These are phyloP conservation scores for Craniophora ligustri DNA, from an alignment of 2,888 invertebrate genomes.

Conservation along the genomic window DNA sequence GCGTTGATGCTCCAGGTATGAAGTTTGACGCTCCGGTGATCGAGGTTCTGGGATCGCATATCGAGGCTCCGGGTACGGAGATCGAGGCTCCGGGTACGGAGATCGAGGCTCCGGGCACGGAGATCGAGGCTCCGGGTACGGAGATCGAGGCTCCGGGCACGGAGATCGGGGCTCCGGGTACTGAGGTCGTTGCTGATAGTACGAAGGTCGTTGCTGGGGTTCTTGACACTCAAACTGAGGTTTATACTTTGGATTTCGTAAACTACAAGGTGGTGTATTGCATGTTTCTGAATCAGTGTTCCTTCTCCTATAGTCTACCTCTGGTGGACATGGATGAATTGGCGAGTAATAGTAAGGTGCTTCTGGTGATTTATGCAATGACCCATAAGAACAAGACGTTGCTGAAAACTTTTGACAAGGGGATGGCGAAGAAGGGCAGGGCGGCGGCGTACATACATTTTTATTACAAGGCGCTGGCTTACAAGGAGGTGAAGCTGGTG, in stretches of 20 bases:
- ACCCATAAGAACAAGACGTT: conserved; percentile 10
- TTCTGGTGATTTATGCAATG: conserved; percentile 9
- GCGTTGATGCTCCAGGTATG: too few species aligned
- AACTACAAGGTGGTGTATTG: conserved; percentile 11
- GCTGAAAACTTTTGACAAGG: conserved; percentile 7
- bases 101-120: too few species aligned
- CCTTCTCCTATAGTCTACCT: conserved; percentile 4
- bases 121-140: too few species aligned
- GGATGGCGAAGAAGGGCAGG: conserved; percentile 1
- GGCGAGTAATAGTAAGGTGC: conserved; percentile 40
- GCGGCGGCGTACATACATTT: conserved; percentile 20
- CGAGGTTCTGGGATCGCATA: too few species aligned
- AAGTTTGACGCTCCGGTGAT: too few species aligned
- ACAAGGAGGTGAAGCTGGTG: conserved; percentile 12
- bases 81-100: too few species aligned
- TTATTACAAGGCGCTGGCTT: conserved; percentile 9
- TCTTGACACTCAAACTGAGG: neutral
- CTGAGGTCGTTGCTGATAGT: too few species aligned
- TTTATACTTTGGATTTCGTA: neutral
- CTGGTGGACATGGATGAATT: conserved; percentile 39
- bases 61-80: too few species aligned
- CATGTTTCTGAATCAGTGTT: conserved; percentile 5
- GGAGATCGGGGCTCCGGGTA: too few species aligned
- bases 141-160: too few species aligned
- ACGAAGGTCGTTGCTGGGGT: neutral